phyloP scores from a whole-genome alignment of 2,113 vertebrate genomes.

The Onychostoma macrolepis region DNA sequence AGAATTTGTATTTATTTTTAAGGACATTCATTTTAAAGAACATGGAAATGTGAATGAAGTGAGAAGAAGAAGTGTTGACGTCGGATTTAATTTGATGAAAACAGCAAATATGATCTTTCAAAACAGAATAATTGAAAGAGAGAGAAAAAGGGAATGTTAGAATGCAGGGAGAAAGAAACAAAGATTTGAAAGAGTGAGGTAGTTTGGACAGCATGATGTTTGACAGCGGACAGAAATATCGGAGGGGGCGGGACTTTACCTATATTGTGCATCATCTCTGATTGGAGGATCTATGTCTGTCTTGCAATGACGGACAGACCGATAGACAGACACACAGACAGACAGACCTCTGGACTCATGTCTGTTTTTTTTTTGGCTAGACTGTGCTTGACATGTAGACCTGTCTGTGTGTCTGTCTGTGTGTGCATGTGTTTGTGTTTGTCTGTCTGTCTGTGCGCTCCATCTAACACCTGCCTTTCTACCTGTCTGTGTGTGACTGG shows the following conservation, averaged over 20 bases:
- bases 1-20: background rate
- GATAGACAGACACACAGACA: conserved; percentile 81
- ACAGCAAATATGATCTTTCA: conserved; percentile 26
- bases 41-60: background rate
- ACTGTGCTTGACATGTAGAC: conserved; percentile 68
- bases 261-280: conserved; percentile 63
- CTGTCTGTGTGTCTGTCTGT: conserved; percentile 81
- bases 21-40: background rate
- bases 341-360: conserved; percentile 79
- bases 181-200: conserved; percentile 52
- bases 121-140: conserved; percentile 43
- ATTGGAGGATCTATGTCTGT: conserved; percentile 75
- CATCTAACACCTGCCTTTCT: conserved; percentile 36
- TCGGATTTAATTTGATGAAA: background rate
- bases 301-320: conserved; percentile 77
- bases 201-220: conserved; percentile 51
- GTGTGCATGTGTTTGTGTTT: conserved; percentile 73
- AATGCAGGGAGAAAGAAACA: conserved; percentile 51
- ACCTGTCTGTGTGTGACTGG: conserved; percentile 5
- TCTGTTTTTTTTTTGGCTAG: conserved; percentile 78
- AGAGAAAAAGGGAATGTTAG: conserved; percentile 4
- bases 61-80: conserved; percentile 25
- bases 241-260: conserved; percentile 65
- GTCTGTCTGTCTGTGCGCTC: conserved; percentile 21
- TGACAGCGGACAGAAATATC: conserved; percentile 48